Percentiles rank a stretch among this genome's conserved stretches.
Evolutionary conservation across 2,113 vertebrate species (phyloP).

Genomic region (Pseudolaguvia tuberculata): DNA sequence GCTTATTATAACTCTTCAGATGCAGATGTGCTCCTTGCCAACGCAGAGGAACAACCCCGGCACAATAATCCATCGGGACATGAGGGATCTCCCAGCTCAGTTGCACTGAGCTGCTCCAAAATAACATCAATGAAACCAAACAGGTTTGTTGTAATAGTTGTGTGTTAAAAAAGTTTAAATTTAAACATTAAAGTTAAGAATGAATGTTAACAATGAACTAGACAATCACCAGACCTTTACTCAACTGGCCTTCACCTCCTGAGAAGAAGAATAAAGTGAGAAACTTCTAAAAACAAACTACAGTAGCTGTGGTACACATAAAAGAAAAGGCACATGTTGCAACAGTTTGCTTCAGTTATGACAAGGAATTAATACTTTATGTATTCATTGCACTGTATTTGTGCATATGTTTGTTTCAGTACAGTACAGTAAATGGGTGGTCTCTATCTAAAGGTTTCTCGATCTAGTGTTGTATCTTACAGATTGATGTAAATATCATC

Average conservation of each 20-base stretch:
- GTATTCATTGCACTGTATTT: too few species aligned
- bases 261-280: background rate
- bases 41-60: constrained; percentile 12
- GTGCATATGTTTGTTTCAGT: too few species aligned
- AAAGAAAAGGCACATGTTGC: too few species aligned
- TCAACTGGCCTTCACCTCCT: background rate
- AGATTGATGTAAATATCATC: too few species aligned
- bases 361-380: background rate
- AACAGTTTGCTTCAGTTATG: background rate
- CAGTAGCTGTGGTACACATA: too few species aligned
- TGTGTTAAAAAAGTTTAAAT: background rate
- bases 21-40: constrained; percentile 28
- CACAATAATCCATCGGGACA: constrained; percentile 3
- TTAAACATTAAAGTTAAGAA: background rate
- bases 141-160: constrained; percentile 28
- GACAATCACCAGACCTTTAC: background rate
- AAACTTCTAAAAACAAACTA: background rate
- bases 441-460: background rate
- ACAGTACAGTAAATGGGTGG: background rate
- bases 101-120: constrained; percentile 19
- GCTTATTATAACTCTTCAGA: constrained; percentile 39
- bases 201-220: background rate
- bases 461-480: too few species aligned
- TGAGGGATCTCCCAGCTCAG: constrained; percentile 36
- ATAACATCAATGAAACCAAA: constrained; percentile 21